A percentile compares a stretch with the other conserved stretches of the same genome.
Conservation (phyloP, 2,888 invertebrate genomes). For the Lithodes maja region DNA sequence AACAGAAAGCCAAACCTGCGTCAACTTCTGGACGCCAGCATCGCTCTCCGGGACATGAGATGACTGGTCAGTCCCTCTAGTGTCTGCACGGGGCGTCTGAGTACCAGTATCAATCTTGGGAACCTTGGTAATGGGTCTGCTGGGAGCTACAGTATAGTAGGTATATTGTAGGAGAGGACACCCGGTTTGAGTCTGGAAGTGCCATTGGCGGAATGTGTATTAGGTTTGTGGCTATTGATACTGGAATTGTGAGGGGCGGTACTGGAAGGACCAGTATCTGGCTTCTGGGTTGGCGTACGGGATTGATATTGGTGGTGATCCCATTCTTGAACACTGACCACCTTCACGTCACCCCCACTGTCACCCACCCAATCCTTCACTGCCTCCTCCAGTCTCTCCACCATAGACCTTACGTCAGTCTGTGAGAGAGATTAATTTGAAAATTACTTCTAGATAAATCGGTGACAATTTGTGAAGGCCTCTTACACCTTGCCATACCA, state of each 20-base stretch:
- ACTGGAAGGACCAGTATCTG: not conserved
- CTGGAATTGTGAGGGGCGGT: not conserved
- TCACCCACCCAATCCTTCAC: not conserved
- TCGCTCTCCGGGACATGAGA: not conserved
- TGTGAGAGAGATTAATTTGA: no score
- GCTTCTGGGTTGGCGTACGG: not conserved
- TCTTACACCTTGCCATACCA: no score
- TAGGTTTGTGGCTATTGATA: not conserved
- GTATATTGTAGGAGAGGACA: no score
- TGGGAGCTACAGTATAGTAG: no score
- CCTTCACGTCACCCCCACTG: not conserved
- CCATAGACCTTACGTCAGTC: not conserved
- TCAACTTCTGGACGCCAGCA: not conserved
- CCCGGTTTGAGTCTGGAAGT: no score
- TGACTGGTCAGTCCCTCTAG: no score
- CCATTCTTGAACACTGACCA: not conserved
- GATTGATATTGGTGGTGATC: not conserved
- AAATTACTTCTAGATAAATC: no score
- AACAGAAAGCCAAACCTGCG: conserved; percentile 1
- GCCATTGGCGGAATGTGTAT: not conserved
- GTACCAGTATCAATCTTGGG: no score
- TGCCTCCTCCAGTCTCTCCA: conserved; percentile 1
- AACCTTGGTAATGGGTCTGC: no score
- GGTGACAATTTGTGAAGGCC: no score
- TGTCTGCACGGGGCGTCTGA: no score